Conservation (phyloP, 2,113 vertebrate species). For the Hypomesus transpacificus region DNA sequence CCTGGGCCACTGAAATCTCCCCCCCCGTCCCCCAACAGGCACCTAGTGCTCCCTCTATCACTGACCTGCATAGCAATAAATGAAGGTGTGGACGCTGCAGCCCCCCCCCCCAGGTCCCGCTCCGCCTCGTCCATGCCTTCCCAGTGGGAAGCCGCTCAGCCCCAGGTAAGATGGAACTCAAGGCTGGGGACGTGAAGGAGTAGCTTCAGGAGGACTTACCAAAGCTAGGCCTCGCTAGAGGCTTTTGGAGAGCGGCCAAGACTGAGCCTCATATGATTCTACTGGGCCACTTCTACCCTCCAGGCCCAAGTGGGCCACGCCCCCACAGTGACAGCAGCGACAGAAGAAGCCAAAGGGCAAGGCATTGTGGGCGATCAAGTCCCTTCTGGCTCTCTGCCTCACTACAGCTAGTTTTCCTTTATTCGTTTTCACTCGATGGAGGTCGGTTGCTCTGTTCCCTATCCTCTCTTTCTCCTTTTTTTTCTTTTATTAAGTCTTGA, state of each 20-base stretch:
- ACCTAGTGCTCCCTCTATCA: slow-evolving; percentile 1
- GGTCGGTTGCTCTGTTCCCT: neutral
- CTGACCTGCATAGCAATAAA: slow-evolving; percentile 53
- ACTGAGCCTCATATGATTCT: too few species aligned
- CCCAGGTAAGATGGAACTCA: neutral
- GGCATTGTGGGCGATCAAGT: neutral
- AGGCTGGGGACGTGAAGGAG: neutral
- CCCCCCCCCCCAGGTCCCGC: slow-evolving; percentile 5
- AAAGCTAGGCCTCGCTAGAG: too few species aligned
- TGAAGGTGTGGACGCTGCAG: neutral
- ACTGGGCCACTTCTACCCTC: too few species aligned
- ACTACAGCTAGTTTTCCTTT: neutral
- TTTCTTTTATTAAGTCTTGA: slow-evolving; percentile 26
- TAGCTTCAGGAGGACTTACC: neutral
- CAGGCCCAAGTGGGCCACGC: neutral
- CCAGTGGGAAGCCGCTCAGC: neutral
- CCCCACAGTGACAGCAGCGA: slow-evolving; percentile 1
- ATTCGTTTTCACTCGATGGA: neutral
- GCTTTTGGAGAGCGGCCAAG: too few species aligned
- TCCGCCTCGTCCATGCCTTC: neutral
- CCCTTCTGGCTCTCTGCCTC: neutral
- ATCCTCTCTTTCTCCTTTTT: neutral
- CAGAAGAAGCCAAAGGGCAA: neutral
- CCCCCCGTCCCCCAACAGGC: too few species aligned
- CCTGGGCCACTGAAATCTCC: neutral